A percentile compares a stretch with the other conserved stretches of the same genome.
These are phyloP conservation scores for Paraescarpia echinospica DNA, from an alignment of 1,140 invertebrate species.

Conservation along the genomic window DNA sequence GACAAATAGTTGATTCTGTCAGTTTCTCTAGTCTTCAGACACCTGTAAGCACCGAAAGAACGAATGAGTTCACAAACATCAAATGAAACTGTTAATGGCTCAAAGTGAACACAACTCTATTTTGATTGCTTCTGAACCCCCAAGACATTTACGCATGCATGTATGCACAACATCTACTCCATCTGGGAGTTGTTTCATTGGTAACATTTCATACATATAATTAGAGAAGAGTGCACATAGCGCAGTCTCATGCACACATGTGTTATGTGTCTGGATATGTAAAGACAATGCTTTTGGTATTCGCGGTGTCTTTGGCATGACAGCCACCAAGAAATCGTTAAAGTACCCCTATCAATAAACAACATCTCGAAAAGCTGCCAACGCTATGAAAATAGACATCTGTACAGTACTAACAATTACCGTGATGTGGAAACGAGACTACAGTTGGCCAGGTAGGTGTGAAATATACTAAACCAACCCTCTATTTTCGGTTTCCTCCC, in stretches of 20 bases:
- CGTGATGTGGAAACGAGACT: background rate
- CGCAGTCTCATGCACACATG: background rate
- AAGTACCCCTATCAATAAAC: background rate
- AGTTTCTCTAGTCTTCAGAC: background rate
- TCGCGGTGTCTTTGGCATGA: background rate
- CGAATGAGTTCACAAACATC: background rate
- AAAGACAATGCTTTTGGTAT: background rate
- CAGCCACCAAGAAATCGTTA: background rate
- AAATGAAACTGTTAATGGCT: background rate
- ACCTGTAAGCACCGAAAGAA: background rate
- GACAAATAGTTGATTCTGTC: background rate
- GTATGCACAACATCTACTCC: background rate
- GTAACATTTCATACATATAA: background rate
- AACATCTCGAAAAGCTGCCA: background rate
- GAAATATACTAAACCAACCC: background rate
- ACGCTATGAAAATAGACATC: background rate
- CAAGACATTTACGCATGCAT: background rate
- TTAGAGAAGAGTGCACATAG: background rate
- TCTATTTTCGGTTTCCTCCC: background rate
- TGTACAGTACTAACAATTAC: constrained; percentile 6
- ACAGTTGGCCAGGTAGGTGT: background rate
- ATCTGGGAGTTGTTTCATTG: background rate
- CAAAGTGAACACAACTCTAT: background rate
- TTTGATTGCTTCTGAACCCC: background rate
- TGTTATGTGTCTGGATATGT: background rate